Base-by-base conservation (phyloP, 1,140 invertebrate species). In the Saxidomus purpurata region DNA sequence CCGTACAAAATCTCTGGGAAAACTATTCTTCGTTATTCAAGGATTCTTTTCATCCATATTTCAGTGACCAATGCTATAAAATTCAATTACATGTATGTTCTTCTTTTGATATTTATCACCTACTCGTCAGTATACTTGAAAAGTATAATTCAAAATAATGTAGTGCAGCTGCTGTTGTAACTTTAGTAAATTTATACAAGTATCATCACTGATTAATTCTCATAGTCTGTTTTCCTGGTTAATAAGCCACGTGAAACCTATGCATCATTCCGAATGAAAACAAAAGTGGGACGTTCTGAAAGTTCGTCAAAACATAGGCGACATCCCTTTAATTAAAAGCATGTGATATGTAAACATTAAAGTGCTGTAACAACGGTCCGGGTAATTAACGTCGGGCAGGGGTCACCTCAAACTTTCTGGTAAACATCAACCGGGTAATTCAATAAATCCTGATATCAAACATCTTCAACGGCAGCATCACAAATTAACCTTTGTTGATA, bases 101-200 rank as follows among this genome's bases (percentile, higher is more conserved):
- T 67, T 67, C 25, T 67, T 67, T 36, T 67, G 25, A 34, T 67
- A 67, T 67, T 34, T 67, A 36, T 67, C n/a, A n/a, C n/a, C n/a
- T n/a, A n/a, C n/a, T n/a, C n/a, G n/a, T n/a, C n/a, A n/a, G n/a
- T n/a, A n/a, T n/a, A n/a, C n/a, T n/a, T n/a, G n/a, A n/a, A n/a
- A n/a, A n/a, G n/a, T n/a, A n/a, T n/a, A 71, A 36, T 31, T 71
- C 3, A 67, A 28, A 17, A 71, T 36, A 71, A 38, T 71, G 9
- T 15, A 6, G 9, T 71, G 22, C 67, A 71, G 67, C 67, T 71
- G 67, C 67, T 38, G 17, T 19, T 38, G 67, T 71, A 71, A 71
- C 67, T 71, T 19, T 71, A 67, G 67, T 38, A 38, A 71, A 71
- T 71, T 71, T 71, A 71, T 71, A 36, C 22, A 71, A 71, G 28